phyloP scores from a whole-genome alignment of 2,797 vertebrate species.

The Dryobates pubescens region DNA sequence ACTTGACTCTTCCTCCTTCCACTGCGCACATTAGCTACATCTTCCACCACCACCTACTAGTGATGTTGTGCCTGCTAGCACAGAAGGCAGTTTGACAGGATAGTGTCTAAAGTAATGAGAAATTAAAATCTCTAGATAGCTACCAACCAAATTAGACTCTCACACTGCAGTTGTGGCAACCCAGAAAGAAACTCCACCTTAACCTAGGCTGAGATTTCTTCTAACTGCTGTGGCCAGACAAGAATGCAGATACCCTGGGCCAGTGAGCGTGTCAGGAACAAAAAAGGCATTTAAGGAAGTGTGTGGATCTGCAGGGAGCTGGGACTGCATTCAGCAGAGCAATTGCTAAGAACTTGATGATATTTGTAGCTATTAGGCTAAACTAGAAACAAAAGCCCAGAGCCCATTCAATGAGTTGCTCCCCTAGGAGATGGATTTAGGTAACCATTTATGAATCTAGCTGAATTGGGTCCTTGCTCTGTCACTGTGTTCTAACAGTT shows the following conservation, averaged over 20 bases:
- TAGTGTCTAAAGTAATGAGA: neutral
- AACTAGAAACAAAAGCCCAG: neutral
- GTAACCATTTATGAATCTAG: neutral
- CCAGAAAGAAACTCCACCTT: neutral
- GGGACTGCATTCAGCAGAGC: neutral
- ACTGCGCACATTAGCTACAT: neutral
- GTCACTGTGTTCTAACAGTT: neutral
- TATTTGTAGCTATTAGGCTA: neutral
- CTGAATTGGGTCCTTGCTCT: neutral
- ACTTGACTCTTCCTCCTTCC: neutral
- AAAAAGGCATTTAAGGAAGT: neutral
- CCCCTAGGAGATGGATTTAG: neutral
- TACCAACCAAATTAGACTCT: neutral
- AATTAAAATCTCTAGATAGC: neutral
- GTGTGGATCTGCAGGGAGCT: neutral
- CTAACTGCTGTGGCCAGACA: neutral
- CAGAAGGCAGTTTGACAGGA: neutral
- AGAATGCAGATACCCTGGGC: neutral
- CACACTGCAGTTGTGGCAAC: neutral
- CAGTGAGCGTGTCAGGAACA: neutral
- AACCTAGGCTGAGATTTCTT: neutral
- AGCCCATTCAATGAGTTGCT: neutral
- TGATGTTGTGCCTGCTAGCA: neutral
- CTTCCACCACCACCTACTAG: neutral
- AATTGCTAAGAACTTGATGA: neutral